These are phyloP conservation scores for Erynnis tages DNA, from an alignment of 2,888 invertebrate genomes.

Conservation along the genomic window DNA sequence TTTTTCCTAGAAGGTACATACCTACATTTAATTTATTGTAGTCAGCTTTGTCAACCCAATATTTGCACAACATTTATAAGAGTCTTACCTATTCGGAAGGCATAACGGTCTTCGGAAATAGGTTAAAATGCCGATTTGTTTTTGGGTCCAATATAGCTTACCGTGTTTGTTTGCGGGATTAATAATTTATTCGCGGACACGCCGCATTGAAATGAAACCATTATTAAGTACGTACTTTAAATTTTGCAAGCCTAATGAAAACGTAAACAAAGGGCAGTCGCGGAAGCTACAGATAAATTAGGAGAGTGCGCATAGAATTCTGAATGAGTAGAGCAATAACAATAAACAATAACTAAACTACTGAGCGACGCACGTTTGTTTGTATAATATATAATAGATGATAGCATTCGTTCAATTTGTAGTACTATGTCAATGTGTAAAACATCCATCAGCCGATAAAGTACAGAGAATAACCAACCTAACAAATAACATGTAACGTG, in stretches of 20 bases:
- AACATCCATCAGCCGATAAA: too few relatives aligned
- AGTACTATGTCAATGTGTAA: background rate
- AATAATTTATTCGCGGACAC: conserved; percentile 24
- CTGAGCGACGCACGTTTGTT: conserved; percentile 21
- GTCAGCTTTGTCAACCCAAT: background rate
- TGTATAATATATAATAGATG: background rate
- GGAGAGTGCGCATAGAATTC: conserved; percentile 48
- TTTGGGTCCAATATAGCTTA: conserved; percentile 16
- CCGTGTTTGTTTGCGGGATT: conserved; percentile 16
- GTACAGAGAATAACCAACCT: too few relatives aligned
- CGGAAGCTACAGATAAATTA: conserved; percentile 55
- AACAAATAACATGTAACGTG: too few relatives aligned
- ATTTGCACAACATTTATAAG: background rate
- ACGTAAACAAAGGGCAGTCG: conserved; percentile 50
- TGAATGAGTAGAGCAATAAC: conserved; percentile 46
- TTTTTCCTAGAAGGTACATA: too few relatives aligned
- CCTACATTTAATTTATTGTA: too few relatives aligned
- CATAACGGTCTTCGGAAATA: conserved; percentile 12
- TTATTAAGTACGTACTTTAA: conserved; percentile 24
- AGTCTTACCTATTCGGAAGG: background rate
- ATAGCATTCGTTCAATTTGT: background rate
- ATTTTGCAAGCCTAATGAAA: conserved; percentile 47
- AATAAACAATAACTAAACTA: conserved; percentile 46
- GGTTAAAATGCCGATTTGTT: conserved; percentile 24
- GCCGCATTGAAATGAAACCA: conserved; percentile 26